Percentiles rank a stretch among this genome's conserved stretches.
These are phyloP conservation scores for Notamacropus eugenii DNA, from an alignment of 2,797 vertebrate genomes.

Conservation along the genomic window DNA sequence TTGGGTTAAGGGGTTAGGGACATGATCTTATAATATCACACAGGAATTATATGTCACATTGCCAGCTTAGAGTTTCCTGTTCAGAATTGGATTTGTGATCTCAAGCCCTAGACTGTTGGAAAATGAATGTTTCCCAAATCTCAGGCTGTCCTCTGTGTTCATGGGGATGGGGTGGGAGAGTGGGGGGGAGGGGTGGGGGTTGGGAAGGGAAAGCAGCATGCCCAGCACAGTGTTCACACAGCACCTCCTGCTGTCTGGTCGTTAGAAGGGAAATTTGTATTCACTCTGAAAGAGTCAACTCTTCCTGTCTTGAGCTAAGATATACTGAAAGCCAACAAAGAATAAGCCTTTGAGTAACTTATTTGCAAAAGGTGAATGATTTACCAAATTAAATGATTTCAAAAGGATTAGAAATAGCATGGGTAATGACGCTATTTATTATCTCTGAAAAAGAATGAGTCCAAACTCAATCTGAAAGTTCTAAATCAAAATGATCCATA, in stretches of 20 bases:
- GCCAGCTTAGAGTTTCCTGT: slow-evolving; percentile 52
- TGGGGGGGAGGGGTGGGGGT: slow-evolving; percentile 62
- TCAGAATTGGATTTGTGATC: slow-evolving; percentile 60
- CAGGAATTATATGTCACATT: slow-evolving; percentile 58
- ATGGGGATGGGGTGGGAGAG: slow-evolving; percentile 17
- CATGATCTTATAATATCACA: slow-evolving; percentile 46
- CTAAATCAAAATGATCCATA: slow-evolving; percentile 25
- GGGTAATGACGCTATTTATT: slow-evolving; percentile 35
- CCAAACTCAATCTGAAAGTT: slow-evolving; percentile 33
- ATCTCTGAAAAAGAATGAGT: slow-evolving; percentile 44
- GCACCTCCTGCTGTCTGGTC: slow-evolving; percentile 86
- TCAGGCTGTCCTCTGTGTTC: slow-evolving; percentile 42
- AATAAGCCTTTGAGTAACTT: slow-evolving; percentile 68
- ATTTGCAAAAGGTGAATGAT: slow-evolving; percentile 49
- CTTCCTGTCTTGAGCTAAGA: slow-evolving; percentile 49
- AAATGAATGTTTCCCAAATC: slow-evolving; percentile 72
- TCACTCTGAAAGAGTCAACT: slow-evolving; percentile 57
- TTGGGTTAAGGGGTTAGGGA: slow-evolving; percentile 24
- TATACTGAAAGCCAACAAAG: slow-evolving; percentile 41
- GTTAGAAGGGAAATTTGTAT: slow-evolving; percentile 68
- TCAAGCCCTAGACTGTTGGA: slow-evolving; percentile 66
- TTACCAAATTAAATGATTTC: slow-evolving; percentile 49
- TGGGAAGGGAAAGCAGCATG: slow-evolving; percentile 42
- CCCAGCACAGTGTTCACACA: slow-evolving; percentile 81
- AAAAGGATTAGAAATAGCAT: background rate